Evolutionary conservation across 2,113 vertebrate species (phyloP), one percentile per base, ranked within the genome.

Genomic region (Hippocampus barbouri): DNA sequence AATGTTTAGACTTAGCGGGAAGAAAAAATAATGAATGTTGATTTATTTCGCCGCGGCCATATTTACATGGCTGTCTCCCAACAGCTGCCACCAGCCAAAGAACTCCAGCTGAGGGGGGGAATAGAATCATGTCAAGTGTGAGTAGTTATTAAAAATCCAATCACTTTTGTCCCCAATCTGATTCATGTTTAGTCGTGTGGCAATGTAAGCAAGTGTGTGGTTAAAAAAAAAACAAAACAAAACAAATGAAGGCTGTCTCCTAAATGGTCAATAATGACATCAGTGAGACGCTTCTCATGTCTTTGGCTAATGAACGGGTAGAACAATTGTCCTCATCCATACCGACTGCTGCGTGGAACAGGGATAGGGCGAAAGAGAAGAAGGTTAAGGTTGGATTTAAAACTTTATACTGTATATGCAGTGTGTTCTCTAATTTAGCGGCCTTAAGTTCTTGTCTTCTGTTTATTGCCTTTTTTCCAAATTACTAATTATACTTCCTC

Each of bases 251-350:
- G 82, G 81, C 74, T 47, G 75, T 78, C 79, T 73, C 74, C 76
- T 88, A 88, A 16, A 87, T 87, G 84, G 83, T 75, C 85, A 75
- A 27, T 89, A 85, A 89, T 90, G 86, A 76, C 80, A 89, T 88
- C 84, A 90, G 83, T 80, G 87, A 85, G 81, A 84, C 74, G 71
- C 71, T 84, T 40, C 75, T 83, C 34, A 38, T 38, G 73, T 82
- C 81, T 76, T 74, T 82, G 67, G 81, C 66, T 87, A 88, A 90
- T 82, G 83, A 86, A 69, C 57, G 73, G 66, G 79, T 74, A 78
- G 45, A 75, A 80, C 67, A 82, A 81, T 87, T 82, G 67, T 64
- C 14, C 77, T 81, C 73, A 79, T 87, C 73, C 70, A 69, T 14
- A 25, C 54, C 73, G 72, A 75, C 74, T 83, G 79, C 65, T 66